These are phyloP conservation scores for Ophonus ardosiacus DNA, from an alignment of 2,888 invertebrate species.

Conservation along the genomic window DNA sequence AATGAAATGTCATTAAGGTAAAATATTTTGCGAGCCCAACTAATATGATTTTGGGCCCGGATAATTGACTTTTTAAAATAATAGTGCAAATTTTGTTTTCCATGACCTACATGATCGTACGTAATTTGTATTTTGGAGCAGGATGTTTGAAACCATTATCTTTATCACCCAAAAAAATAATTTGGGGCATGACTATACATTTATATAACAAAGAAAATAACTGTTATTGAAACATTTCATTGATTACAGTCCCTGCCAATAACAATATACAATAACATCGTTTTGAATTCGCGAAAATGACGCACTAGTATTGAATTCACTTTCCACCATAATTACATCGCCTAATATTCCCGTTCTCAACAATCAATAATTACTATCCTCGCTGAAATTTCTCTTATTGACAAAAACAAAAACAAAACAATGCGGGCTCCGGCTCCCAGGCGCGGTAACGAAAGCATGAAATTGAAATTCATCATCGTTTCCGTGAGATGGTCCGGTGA, in stretches of 20 bases:
- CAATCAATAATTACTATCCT: constrained; percentile 31
- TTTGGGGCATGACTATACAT: not conserved
- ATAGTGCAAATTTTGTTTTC: not conserved
- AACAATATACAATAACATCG: constrained; percentile 17
- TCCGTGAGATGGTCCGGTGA: constrained; percentile 24
- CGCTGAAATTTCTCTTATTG: constrained; percentile 26
- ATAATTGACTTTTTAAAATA: too few relatives aligned
- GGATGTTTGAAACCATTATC: not conserved
- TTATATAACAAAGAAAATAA: not conserved
- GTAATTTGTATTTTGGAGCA: not conserved
- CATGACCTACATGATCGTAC: not conserved
- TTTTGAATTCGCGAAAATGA: constrained; percentile 19
- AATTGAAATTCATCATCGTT: constrained; percentile 48
- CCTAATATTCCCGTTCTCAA: constrained; percentile 4
- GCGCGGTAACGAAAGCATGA: constrained; percentile 25
- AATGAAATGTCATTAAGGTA: too few relatives aligned
- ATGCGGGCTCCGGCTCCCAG: constrained; percentile 28
- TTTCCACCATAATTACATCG: constrained; percentile 34
- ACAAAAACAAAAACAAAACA: constrained; percentile 30
- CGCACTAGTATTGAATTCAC: constrained; percentile 32
- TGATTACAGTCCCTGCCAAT: constrained; percentile 5
- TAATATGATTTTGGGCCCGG: too few relatives aligned
- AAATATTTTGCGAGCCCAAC: too few relatives aligned
- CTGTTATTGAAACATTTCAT: not conserved
- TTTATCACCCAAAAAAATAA: not conserved